A percentile compares a stretch with the other conserved stretches of the same genome.
Evolutionary conservation across 2,113 vertebrate species (phyloP).

Genomic region (Hippocampus mohnikei): DNA sequence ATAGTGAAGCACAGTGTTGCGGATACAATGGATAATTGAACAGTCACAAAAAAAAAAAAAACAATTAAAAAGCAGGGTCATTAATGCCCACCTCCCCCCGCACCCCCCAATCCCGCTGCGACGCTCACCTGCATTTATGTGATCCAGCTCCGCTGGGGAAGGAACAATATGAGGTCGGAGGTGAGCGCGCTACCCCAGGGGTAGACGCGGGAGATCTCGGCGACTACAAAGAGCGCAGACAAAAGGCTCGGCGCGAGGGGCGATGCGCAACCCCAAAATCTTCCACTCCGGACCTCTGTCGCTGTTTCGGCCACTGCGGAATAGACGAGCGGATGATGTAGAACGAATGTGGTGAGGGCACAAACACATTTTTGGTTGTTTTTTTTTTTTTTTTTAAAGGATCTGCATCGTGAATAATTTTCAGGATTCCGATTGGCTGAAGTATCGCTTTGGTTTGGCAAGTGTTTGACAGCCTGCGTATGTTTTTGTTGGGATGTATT

Average conservation of each 20-base stretch:
- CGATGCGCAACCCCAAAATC: slow-evolving; percentile 47
- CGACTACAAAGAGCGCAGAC: slow-evolving; percentile 54
- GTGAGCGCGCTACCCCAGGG: slow-evolving; percentile 53
- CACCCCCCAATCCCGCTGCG: neutral
- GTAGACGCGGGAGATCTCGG: slow-evolving; percentile 56
- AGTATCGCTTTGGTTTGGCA: too few relatives aligned
- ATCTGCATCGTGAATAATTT: too few relatives aligned
- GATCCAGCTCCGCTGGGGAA: slow-evolving; percentile 40
- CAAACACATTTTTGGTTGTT: too few relatives aligned
- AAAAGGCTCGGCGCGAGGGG: slow-evolving; percentile 44
- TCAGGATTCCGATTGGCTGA: too few relatives aligned
- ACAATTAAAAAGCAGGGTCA: slow-evolving; percentile 8
- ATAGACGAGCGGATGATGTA: too few relatives aligned
- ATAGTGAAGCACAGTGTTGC: slow-evolving; percentile 21
- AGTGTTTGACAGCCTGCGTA: too few relatives aligned
- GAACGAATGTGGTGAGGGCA: too few relatives aligned
- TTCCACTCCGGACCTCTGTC: slow-evolving; percentile 31
- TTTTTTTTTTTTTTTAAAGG: too few relatives aligned
- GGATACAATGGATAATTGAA: slow-evolving; percentile 7
- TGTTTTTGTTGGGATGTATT: too few relatives aligned
- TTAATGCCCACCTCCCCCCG: slow-evolving; percentile 32
- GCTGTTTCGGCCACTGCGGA: slow-evolving; percentile 29
- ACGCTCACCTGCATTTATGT: slow-evolving; percentile 53
- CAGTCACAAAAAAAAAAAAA: slow-evolving; percentile 3
- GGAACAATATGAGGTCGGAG: slow-evolving; percentile 54